Evolutionary conservation across 1,140 invertebrate genomes (phyloP).

Genomic region (Limonius californicus): DNA sequence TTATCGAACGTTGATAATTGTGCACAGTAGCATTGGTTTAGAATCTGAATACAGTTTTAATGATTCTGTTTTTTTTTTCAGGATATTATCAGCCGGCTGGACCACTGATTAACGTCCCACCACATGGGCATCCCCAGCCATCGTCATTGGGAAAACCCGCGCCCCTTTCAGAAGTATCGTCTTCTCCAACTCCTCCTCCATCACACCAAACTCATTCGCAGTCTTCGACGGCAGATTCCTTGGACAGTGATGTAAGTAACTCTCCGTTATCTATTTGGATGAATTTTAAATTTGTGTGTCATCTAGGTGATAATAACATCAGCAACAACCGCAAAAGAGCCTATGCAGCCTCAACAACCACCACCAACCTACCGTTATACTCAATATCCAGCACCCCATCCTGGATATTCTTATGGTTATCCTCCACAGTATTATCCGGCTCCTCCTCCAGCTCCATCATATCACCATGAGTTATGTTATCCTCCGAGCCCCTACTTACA

Average conservation of each 20-base stretch:
- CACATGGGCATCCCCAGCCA: constrained; percentile 53
- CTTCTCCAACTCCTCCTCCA: constrained; percentile 50
- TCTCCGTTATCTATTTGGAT: background rate
- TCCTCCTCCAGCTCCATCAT: constrained; percentile 41
- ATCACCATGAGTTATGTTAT: constrained; percentile 47
- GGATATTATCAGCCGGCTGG: constrained; percentile 86
- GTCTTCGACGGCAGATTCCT: constrained; percentile 43
- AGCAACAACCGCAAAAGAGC: constrained; percentile 39
- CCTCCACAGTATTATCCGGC: constrained; percentile 54
- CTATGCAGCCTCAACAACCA: constrained; percentile 30
- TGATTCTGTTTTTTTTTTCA: constrained; percentile 47
- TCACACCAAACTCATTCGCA: constrained; percentile 38
- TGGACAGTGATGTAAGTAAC: constrained; percentile 47
- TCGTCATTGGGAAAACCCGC: constrained; percentile 37
- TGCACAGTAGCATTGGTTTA: too few relatives aligned
- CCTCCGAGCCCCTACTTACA: constrained; percentile 30
- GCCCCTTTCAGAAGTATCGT: constrained; percentile 44
- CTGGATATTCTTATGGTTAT: constrained; percentile 43
- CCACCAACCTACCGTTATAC: constrained; percentile 31
- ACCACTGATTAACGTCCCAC: constrained; percentile 69
- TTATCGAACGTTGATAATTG: too few relatives aligned
- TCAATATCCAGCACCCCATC: constrained; percentile 34
- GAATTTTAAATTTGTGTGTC: constrained; percentile 9
- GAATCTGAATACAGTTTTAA: too few relatives aligned
- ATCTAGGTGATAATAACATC: constrained; percentile 46